Evolutionary conservation across 2,797 vertebrate species (phyloP).

Genomic region (Cynodonichthys magdalenae): DNA sequence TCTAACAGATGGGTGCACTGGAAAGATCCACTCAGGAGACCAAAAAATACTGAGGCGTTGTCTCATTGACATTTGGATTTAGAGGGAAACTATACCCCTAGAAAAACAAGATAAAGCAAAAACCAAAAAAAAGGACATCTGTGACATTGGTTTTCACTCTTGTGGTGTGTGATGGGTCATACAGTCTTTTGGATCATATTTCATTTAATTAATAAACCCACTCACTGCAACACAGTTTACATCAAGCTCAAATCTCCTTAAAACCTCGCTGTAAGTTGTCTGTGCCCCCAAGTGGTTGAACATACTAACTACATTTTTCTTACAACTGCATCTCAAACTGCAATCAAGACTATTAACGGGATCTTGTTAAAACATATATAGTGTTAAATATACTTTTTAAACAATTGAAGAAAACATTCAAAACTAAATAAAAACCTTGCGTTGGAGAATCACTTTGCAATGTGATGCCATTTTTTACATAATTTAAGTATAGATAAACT

Average conservation of each 20-base stretch:
- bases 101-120: slow-evolving; percentile 44
- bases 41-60: slow-evolving; percentile 71
- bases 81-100: slow-evolving; percentile 52
- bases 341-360: background rate
- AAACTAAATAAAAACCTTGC: background rate
- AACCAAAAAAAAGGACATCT: slow-evolving; percentile 67
- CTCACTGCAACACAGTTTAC: slow-evolving; percentile 17
- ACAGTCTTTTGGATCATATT: slow-evolving; percentile 75
- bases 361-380: no score
- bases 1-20: slow-evolving; percentile 73
- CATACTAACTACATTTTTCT: slow-evolving; percentile 54
- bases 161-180: slow-evolving; percentile 67
- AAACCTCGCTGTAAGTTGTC: slow-evolving; percentile 71
- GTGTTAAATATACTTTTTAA: background rate
- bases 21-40: slow-evolving; percentile 70
- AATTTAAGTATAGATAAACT: slow-evolving; percentile 7
- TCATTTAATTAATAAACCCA: slow-evolving; percentile 68
- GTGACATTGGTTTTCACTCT: slow-evolving; percentile 73
- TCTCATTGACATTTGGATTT: slow-evolving; percentile 71
- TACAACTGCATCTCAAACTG: slow-evolving; percentile 8
- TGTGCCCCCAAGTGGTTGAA: slow-evolving; percentile 83
- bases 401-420: background rate
- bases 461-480: background rate
- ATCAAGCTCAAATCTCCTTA: slow-evolving; percentile 19
- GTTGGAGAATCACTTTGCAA: background rate